A percentile compares a stretch with the other conserved stretches of the same genome.
These are phyloP conservation scores for Nebria salina DNA, from an alignment of 2,888 invertebrate species.

Conservation along the genomic window DNA sequence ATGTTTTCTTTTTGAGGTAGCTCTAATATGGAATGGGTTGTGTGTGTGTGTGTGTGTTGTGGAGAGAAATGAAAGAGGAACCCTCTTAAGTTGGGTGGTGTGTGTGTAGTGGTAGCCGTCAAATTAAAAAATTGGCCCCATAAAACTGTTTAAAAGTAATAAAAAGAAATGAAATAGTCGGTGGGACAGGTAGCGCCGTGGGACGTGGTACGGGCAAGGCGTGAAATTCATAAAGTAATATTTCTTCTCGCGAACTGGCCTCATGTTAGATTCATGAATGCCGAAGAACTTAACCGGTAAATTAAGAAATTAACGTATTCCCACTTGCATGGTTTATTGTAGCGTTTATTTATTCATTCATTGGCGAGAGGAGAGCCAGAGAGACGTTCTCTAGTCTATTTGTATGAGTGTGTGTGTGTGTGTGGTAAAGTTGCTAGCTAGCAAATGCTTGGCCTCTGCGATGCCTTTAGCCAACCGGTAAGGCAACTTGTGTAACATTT, in stretches of 20 bases:
- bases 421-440: background rate
- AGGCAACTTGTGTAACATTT: background rate
- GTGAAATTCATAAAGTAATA: conserved; percentile 56
- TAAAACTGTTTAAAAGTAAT: background rate
- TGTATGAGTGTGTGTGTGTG: background rate
- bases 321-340: conserved; percentile 63
- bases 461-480: background rate
- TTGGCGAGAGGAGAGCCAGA: background rate
- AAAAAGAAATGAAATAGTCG: background rate
- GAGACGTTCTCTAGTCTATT: background rate
- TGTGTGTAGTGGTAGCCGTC: background rate
- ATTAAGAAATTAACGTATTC: conserved; percentile 65
- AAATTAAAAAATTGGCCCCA: background rate
- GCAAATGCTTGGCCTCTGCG: background rate
- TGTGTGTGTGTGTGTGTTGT: too few relatives aligned
- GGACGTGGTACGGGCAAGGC: background rate
- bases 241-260: conserved; percentile 32
- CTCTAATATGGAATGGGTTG: too few relatives aligned
- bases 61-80: too few relatives aligned
- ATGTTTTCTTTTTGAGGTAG: too few relatives aligned
- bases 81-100: background rate
- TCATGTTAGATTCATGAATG: conserved; percentile 49
- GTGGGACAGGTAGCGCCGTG: background rate
- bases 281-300: conserved; percentile 49
- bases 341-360: conserved; percentile 60